Evolutionary conservation across 2,113 vertebrate genomes (phyloP), one percentile per base, ranked within the genome.

Genomic region (Fregata magnificens): DNA sequence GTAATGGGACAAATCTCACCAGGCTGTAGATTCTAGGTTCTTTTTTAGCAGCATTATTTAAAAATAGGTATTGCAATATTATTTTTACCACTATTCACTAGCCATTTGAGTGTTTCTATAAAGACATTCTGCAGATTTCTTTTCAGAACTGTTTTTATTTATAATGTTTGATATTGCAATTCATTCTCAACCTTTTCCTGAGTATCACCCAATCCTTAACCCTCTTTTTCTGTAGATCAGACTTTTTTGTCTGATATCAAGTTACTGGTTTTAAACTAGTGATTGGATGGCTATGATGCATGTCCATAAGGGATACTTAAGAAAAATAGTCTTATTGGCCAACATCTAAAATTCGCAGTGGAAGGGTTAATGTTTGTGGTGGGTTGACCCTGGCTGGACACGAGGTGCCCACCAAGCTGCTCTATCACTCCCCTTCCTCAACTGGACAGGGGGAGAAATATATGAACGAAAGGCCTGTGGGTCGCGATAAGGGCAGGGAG

Each of bases 1-100:
- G 71, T 91, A 95, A 91, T 95, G 65, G 81, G 58, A 80, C 59
- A 81, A 90, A 84, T 95, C 94, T 95, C 96, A 93, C 91, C 91
- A 97, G 95, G 95, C 58, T 94, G n/a, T 85, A 95, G 80, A 73
- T 72, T 88, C 74, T 62, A 67, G 9, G 9, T 84, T 88, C 25
- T n/a, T 76, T 92, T 83, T 96, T 85, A 85, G 66, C 62, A 93
- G 26, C 42, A 36, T 93, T 95, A 93, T 87, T 94, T 95, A 91
- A 94, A 90, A 96, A 82, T 56, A 82, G 62, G 32, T 44, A 70
- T 24, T 65, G 38, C 36, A 24, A 85, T 91, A 82, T 62, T 94
- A 49, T 93, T 94, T 90, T 24, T 9, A 13, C 2, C 4, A 31
- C 26, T 73, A 32, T 69, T 91, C 12, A 72, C 52, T 28, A 90